Base-by-base conservation (phyloP, 2,888 invertebrate genomes). In the Girardia tigrina region DNA sequence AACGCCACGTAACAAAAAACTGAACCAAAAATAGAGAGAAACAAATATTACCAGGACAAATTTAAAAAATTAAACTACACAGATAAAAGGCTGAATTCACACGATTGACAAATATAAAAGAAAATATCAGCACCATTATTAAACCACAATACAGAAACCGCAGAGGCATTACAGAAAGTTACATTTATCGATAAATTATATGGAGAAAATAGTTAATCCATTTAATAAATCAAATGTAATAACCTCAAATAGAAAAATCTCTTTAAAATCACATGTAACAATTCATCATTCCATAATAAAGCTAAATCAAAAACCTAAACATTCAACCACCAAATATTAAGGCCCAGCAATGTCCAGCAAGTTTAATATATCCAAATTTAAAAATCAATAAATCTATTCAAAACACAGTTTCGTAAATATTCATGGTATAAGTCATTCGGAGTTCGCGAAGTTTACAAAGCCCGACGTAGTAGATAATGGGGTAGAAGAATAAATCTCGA, bases 391-490 rank as follows among this genome's bases (percentile, higher is more conserved):
- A 20, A 56, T 56, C 56, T 56, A 56, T 20, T 56, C 56, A 56
- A 56, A 56, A 56, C 23, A 56, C 6, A 6, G 56, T 56, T 23
- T 20, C 23, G 23, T 23, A 56, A n/a, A 56, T 56, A 56, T n/a
- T n/a, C n/a, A n/a, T 8, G 4, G 56, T 56, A 4, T 56, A n/a
- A 56, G n/a, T 23, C n/a, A 56, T 56, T 56, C 56, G 56, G 56
- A 56, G 56, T 56, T 56, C 56, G 56, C 56, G 56, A 56, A 56
- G 56, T 56, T 56, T 56, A 56, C 56, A 56, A 56, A 56, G 56
- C 56, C 56, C 56, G 56, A 56, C 56, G 56, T 56, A 56, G 56
- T 56, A 56, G 56, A 56, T 56, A 56, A 56, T 56, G n/a, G 56
- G 56, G 56, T 56, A 56, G 8, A 36, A n/a, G n/a, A 56, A 56